Conservation (phyloP, 1,140 invertebrate genomes). For the Contarinia nasturtii region DNA sequence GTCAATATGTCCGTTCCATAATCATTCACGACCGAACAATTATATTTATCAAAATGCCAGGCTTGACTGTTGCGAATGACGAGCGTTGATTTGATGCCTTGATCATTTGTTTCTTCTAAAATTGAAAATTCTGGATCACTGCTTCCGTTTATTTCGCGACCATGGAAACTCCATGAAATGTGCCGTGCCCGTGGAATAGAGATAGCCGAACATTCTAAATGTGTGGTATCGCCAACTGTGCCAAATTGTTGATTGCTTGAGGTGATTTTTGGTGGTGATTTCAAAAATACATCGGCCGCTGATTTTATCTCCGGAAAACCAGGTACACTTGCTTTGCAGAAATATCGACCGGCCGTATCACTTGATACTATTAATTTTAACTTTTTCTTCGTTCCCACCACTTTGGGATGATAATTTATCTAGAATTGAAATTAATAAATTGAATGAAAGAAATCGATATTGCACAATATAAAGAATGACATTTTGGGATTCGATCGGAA, state of each 20-base stretch:
- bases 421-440: background rate
- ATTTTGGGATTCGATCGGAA: no score
- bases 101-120: conserved; percentile 35
- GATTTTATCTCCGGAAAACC: conserved; percentile 71
- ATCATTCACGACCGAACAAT: conserved; percentile 82
- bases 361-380: conserved; percentile 53
- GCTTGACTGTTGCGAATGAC: conserved; percentile 65
- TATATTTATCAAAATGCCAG: conserved; percentile 81
- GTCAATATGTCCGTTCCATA: conserved; percentile 72
- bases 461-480: background rate
- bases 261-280: conserved; percentile 66
- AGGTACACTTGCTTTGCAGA: conserved; percentile 65
- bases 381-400: conserved; percentile 53
- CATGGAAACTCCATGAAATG: conserved; percentile 68
- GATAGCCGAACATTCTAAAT: conserved; percentile 73
- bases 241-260: conserved; percentile 61
- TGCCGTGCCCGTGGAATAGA: conserved; percentile 71
- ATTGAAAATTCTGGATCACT: conserved; percentile 41
- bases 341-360: conserved; percentile 67
- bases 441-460: background rate
- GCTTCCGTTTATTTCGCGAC: conserved; percentile 52
- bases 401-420: conserved; percentile 16
- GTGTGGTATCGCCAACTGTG: conserved; percentile 52
- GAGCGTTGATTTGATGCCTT: conserved; percentile 57
- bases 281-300: conserved; percentile 66